phyloP scores from a whole-genome alignment of 2,888 invertebrate species.

The Spisula subtruncata region DNA sequence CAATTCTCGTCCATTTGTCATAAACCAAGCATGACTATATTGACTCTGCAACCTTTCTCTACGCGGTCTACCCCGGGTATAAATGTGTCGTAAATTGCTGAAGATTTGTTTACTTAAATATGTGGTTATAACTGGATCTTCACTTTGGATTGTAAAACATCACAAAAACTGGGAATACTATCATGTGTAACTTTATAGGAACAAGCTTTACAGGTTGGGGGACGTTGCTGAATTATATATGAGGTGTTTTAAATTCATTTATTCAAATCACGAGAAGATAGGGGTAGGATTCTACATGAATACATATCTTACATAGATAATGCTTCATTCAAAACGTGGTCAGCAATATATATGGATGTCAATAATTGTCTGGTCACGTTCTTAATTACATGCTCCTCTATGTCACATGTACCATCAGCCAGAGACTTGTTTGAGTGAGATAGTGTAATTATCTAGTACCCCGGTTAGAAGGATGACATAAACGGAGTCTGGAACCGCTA shows the following conservation, averaged over 20 bases:
- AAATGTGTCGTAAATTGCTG: conserved; percentile 44
- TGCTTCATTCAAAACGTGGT: neutral
- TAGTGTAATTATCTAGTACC: neutral
- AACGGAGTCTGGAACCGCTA: neutral
- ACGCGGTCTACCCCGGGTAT: conserved; percentile 27
- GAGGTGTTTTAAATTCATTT: conserved; percentile 20
- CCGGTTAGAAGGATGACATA: neutral
- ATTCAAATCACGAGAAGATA: neutral
- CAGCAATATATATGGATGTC: neutral
- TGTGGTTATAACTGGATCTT: conserved; percentile 47
- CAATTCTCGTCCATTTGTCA: neutral
- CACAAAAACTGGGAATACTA: conserved; percentile 38
- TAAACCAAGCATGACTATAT: conserved; percentile 12
- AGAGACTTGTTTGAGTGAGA: neutral
- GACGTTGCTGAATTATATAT: conserved; percentile 19
- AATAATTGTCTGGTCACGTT: conserved; percentile 31
- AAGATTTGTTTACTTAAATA: conserved; percentile 58
- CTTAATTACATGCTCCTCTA: conserved; percentile 24
- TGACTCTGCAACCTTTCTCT: conserved; percentile 15
- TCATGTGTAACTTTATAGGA: conserved; percentile 8
- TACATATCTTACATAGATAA: conserved; percentile 10
- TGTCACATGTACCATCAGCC: neutral
- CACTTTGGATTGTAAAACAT: conserved; percentile 43
- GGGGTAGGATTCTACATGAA: neutral
- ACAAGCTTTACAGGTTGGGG: conserved; percentile 40